These are phyloP conservation scores for Eretmocerus hayati DNA, from an alignment of 2,888 invertebrate species.

Conservation along the genomic window DNA sequence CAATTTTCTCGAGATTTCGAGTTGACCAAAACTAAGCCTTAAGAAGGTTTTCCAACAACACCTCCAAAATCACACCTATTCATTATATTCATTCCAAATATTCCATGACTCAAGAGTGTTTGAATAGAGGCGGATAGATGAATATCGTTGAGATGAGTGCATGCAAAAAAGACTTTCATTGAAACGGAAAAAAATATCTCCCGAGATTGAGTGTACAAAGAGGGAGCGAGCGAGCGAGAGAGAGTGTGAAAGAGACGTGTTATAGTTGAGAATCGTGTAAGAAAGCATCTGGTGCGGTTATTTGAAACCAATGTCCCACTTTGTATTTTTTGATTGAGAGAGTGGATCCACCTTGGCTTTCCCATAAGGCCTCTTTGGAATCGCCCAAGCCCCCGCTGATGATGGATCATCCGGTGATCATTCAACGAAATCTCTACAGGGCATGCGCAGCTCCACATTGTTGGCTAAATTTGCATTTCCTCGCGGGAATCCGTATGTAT, in stretches of 20 bases:
- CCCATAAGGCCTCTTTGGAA: not conserved
- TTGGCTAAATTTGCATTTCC: constrained; percentile 35
- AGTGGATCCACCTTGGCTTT: constrained; percentile 2
- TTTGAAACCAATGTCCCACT: constrained; percentile 11
- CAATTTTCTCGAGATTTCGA: no score
- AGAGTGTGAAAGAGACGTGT: no score
- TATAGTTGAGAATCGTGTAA: no score
- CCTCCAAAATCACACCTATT: no score
- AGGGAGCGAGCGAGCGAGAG: not conserved
- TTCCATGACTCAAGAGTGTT: no score
- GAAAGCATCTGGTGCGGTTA: not conserved
- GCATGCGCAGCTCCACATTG: constrained; percentile 18
- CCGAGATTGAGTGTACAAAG: not conserved
- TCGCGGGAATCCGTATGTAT: constrained; percentile 29
- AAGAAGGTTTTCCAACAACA: no score
- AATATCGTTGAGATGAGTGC: no score
- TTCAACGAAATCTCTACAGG: constrained; percentile 19
- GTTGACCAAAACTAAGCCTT: no score
- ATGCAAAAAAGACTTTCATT: no score
- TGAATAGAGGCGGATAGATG: no score
- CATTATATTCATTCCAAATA: no score
- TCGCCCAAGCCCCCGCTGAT: constrained; percentile 12
- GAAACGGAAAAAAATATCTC: not conserved
- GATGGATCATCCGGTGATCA: constrained; percentile 35
- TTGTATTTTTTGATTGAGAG: constrained; percentile 1